Conservation (phyloP, 2,113 vertebrate genomes). For the Emydura subglobosa region DNA sequence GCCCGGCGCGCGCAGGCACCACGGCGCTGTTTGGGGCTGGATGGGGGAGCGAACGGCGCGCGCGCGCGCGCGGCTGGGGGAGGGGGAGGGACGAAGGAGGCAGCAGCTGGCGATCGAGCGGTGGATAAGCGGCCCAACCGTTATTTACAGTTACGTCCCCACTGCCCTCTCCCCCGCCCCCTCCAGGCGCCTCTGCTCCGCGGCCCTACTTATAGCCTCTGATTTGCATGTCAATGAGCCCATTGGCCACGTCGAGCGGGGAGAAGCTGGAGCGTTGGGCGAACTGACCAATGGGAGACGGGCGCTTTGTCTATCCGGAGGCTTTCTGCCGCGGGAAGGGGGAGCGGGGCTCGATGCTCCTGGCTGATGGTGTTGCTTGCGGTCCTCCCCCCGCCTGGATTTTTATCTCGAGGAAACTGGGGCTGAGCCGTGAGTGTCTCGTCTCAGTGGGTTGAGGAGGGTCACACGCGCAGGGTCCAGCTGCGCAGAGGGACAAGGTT, state of each 20-base stretch:
- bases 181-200: not conserved
- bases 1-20: not conserved
- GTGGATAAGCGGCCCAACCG: not conserved
- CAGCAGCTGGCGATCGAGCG: not conserved
- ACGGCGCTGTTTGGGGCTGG: not conserved
- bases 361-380: slow-evolving; percentile 18
- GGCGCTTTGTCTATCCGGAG: slow-evolving; percentile 82
- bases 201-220: slow-evolving; percentile 75
- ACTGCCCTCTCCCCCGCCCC: fast-evolving
- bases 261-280: slow-evolving; percentile 69
- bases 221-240: slow-evolving; percentile 86
- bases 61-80: not conserved
- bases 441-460: not conserved
- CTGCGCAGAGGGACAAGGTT: not conserved
- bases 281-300: slow-evolving; percentile 81
- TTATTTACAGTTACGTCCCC: fast-evolving
- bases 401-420: not conserved
- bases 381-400: not conserved
- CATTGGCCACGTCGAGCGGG: slow-evolving; percentile 61
- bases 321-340: slow-evolving; percentile 2
- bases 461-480: not conserved
- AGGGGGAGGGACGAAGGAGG: not conserved
- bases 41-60: too few relatives aligned
- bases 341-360: not conserved
- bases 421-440: not conserved